phyloP scores from a whole-genome alignment of 1,140 invertebrate genomes.

The Drosophila tani region DNA sequence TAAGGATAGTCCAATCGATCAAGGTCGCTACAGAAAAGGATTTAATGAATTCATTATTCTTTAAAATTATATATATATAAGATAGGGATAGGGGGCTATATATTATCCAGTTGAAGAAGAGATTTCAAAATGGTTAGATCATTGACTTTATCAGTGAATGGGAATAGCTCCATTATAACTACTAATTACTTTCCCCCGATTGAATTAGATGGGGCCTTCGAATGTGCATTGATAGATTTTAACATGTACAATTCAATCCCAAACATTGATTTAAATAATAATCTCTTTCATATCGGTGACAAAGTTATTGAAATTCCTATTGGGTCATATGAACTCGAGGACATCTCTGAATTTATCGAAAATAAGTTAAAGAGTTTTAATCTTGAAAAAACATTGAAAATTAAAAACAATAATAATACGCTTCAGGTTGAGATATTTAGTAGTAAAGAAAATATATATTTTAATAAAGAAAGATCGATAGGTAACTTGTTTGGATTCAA shows the following conservation, averaged over 20 bases:
- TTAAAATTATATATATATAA: too few species aligned
- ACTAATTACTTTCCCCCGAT: constrained; percentile 58
- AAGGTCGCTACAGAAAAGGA: too few species aligned
- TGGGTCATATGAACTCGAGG: constrained; percentile 76
- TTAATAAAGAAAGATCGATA: constrained; percentile 1
- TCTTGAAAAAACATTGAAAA: not conserved
- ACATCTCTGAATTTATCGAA: constrained; percentile 36
- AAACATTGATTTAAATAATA: constrained; percentile 71
- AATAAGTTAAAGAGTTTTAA: not conserved
- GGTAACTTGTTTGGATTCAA: not conserved
- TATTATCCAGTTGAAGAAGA: constrained; percentile 1
- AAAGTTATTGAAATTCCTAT: constrained; percentile 67
- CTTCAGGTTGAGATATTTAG: constrained; percentile 13
- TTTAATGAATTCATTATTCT: too few species aligned
- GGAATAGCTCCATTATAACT: constrained; percentile 24
- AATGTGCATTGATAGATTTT: constrained; percentile 69
- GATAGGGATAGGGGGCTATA: too few species aligned
- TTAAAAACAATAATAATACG: not conserved
- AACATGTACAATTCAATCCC: constrained; percentile 80
- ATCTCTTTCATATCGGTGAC: constrained; percentile 77
- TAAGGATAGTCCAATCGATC: too few species aligned
- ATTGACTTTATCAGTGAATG: constrained; percentile 44
- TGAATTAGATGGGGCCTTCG: constrained; percentile 52
- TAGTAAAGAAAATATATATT: not conserved
- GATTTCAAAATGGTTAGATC: constrained; percentile 53